Conservation (phyloP, 2,888 invertebrate species). For the Rotaria socialis region DNA sequence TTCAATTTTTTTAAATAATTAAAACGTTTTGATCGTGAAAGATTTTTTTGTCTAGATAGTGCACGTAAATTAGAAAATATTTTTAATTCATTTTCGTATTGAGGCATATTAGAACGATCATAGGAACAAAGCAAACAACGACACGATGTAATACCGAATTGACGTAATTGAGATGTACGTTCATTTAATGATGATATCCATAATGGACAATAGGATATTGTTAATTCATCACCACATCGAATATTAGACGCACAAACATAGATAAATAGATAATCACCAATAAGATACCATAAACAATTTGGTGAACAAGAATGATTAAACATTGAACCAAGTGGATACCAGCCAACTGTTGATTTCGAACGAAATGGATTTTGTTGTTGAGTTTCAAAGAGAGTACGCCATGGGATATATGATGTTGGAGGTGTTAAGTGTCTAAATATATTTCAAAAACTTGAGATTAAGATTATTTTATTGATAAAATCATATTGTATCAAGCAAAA, state of each 20-base stretch:
- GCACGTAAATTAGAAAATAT: background rate
- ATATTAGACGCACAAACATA: background rate
- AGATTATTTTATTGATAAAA: too few species aligned
- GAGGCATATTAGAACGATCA: constrained; percentile 1
- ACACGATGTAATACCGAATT: background rate
- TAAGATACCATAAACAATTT: background rate
- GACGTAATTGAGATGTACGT: background rate
- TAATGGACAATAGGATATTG: background rate
- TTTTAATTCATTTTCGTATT: background rate
- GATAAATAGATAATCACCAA: background rate
- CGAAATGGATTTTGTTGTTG: background rate
- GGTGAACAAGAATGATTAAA: constrained; percentile 23
- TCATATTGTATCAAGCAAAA: too few species aligned
- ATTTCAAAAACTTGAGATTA: too few species aligned
- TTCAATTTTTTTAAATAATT: background rate
- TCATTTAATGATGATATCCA: background rate
- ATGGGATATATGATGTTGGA: background rate
- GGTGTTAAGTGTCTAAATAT: background rate
- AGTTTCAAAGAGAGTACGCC: background rate
- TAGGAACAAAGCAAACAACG: constrained; percentile 1
- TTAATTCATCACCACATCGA: background rate
- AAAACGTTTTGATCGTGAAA: background rate
- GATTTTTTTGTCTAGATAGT: background rate
- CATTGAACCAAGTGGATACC: constrained; percentile 18
- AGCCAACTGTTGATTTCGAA: background rate